Conservation (phyloP, 2,888 invertebrate species). For the Hypsopygia costalis region DNA sequence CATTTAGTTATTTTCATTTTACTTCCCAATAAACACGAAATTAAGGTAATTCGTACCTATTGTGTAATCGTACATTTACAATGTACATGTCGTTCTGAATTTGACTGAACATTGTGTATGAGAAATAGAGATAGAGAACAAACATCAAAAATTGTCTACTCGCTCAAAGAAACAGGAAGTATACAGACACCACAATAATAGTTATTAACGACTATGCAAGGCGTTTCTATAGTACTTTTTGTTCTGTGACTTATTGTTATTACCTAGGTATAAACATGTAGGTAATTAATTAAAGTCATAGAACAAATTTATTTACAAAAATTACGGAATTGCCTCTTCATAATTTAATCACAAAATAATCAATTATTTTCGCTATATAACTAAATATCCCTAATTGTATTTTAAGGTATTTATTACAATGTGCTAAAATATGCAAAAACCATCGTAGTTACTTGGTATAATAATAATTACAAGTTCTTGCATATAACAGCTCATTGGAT, state of each 20-base stretch:
- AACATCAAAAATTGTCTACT: conserved; percentile 42
- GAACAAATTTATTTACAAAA: conserved; percentile 3
- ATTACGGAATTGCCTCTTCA: neutral
- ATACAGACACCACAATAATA: conserved; percentile 16
- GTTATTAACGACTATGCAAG: conserved; percentile 9
- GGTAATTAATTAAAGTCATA: neutral
- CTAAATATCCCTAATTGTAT: conserved; percentile 1
- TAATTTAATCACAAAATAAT: neutral
- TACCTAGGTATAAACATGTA: neutral
- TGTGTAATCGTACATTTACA: conserved; percentile 13
- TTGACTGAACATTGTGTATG: conserved; percentile 40
- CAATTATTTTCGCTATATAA: neutral
- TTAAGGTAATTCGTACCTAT: no score
- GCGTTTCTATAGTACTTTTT: neutral
- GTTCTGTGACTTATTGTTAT: neutral
- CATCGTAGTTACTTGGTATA: no score
- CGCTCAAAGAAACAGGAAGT: conserved; percentile 30
- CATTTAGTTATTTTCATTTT: no score
- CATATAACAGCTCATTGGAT: neutral
- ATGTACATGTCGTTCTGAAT: conserved; percentile 44
- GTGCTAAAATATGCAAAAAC: no score
- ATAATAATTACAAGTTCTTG: no score
- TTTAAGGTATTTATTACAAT: no score
- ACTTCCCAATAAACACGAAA: no score
- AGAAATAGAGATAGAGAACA: conserved; percentile 34